Evolutionary conservation across 2,113 vertebrate genomes (phyloP).

Genomic region (Columba janthina): DNA sequence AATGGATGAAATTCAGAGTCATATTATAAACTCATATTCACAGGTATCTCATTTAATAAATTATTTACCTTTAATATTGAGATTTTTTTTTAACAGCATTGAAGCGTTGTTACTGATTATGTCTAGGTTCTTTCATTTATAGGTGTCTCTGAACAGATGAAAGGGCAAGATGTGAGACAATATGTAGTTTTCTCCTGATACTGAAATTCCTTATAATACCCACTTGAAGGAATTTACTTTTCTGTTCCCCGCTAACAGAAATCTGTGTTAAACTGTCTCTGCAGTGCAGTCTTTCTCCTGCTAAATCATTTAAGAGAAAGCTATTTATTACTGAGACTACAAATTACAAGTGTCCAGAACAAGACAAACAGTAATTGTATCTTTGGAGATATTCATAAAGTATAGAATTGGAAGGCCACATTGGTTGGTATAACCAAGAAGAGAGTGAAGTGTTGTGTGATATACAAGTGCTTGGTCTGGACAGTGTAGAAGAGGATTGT

Average conservation of each 20-base stretch:
- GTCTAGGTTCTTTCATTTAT: neutral
- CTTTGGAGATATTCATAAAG: neutral
- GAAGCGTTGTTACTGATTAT: neutral
- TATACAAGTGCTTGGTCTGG: neutral
- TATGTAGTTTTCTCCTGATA: neutral
- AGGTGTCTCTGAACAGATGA: neutral
- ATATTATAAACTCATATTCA: constrained; percentile 83
- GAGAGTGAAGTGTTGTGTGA: neutral
- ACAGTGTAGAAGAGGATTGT: neutral
- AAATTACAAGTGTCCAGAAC: neutral
- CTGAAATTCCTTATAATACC: neutral
- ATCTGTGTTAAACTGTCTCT: neutral
- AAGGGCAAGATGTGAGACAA: neutral
- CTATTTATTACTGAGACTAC: neutral
- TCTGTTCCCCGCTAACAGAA: neutral
- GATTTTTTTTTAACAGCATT: neutral
- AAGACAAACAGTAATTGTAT: neutral
- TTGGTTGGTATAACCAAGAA: neutral
- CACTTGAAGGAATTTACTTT: neutral
- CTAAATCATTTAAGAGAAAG: neutral
- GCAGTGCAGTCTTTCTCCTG: neutral
- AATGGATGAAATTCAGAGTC: constrained; percentile 97
- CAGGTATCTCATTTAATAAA: constrained; percentile 76
- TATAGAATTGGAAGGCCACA: neutral
- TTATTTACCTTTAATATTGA: neutral